phyloP scores from a whole-genome alignment of 2,797 vertebrate genomes.

The Ceyx erithaca region DNA sequence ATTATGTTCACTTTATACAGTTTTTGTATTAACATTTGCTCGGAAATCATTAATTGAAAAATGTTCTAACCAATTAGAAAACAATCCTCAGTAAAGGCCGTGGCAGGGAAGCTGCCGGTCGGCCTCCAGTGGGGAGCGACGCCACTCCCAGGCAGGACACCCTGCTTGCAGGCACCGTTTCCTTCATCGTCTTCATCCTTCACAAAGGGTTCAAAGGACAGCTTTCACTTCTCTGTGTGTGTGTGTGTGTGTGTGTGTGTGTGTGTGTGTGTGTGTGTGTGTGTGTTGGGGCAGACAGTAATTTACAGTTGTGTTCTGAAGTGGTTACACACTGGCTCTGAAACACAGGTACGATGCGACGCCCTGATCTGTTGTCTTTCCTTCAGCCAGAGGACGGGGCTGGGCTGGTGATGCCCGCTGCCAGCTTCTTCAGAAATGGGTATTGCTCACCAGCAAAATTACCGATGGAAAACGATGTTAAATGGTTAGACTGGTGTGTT shows the following conservation, averaged over 20 bases:
- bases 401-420: neutral
- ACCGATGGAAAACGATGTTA: accelerated
- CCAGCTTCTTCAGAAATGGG: accelerated
- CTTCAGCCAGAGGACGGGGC: neutral
- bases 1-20: slow-evolving; percentile 85
- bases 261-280: too few species aligned
- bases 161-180: slow-evolving; percentile 40
- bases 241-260: neutral
- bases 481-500: neutral
- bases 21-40: slow-evolving; percentile 81
- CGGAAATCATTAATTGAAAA: slow-evolving; percentile 80
- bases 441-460: neutral
- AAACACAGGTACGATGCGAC: neutral
- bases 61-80: slow-evolving; percentile 82
- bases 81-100: slow-evolving; percentile 66
- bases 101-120: slow-evolving; percentile 29
- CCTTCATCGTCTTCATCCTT: slow-evolving; percentile 77
- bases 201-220: slow-evolving; percentile 71
- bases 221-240: neutral
- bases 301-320: neutral
- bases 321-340: neutral
- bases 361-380: accelerated
- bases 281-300: neutral
- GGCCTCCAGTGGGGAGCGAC: slow-evolving; percentile 23
- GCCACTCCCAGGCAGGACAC: slow-evolving; percentile 22